Base-by-base conservation (phyloP, 1,140 invertebrate genomes). In the Harpegnathos saltator region DNA sequence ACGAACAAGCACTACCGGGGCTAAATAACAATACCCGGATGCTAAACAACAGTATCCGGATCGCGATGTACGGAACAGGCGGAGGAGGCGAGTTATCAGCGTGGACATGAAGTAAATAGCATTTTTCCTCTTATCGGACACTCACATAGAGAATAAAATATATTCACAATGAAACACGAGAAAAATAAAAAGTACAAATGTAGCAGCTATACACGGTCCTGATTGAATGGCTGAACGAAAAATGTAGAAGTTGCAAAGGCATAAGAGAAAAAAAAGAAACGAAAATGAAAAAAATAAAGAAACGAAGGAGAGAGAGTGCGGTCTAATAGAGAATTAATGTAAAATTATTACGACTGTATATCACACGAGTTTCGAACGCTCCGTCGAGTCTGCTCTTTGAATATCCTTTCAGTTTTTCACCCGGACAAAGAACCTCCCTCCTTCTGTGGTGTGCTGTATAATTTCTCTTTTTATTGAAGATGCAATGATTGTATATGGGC, bases 401-500 rank as follows among this genome's bases (percentile, higher is more conserved):
- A 72, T 65, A 90, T 66, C 83, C 71, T 84, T 86, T 89, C 83
- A 87, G 7, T 90, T 82, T 78, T 88, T 44, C 38, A 89, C 85
- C 91, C 69, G 44, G 63, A 77, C 83, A 88, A 69, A 44, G 38
- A 44, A 44, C 38, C 3, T n/a, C 59, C 26, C 19, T 19, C 84
- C 61, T 88, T 83, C 87, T 84, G 63, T 85, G 84, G 85, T 88
- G 80, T 85, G 83, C 89, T 74, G 77, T 89, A 87, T 91, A 90
- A 89, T 90, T 92, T 91, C 38, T 91, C 56, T 91, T 91, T 92
- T 87, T 90, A 92, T 88, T 87, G 83, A 93, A 93, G 91, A 94
- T 94, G 92, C 92, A 94, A 94, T 94, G 90, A 93, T 92, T 93
- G 92, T 94, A 93, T 92, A 92, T 94, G 92, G 92, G 92, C 93